phyloP scores from a whole-genome alignment of 2,113 vertebrate genomes.

The Ellobius talpinus region DNA sequence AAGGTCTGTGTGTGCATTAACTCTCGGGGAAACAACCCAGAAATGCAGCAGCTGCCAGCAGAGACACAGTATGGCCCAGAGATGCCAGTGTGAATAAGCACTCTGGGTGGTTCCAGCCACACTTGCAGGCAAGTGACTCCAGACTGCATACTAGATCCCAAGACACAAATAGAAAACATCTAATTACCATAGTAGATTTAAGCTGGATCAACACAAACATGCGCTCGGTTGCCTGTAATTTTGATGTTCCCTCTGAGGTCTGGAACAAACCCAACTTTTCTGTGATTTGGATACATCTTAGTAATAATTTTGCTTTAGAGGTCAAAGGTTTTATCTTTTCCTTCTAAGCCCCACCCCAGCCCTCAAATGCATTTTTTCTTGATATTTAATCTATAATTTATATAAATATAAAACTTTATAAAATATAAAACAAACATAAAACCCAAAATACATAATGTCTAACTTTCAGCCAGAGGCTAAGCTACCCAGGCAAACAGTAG shows the following conservation, averaged over 20 bases:
- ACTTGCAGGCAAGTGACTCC: neutral
- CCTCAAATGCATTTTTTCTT: slow-evolving; percentile 28
- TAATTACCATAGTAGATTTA: slow-evolving; percentile 72
- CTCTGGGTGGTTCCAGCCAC: neutral
- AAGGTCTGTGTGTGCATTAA: neutral
- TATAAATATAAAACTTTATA: slow-evolving; percentile 68
- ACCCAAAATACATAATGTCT: slow-evolving; percentile 49
- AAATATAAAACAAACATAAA: slow-evolving; percentile 61
- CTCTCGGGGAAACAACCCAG: slow-evolving; percentile 5
- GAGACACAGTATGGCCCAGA: neutral
- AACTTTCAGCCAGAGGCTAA: slow-evolving; percentile 64
- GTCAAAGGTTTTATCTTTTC: slow-evolving; percentile 47
- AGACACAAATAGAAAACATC: slow-evolving; percentile 64
- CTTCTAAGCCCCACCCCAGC: neutral
- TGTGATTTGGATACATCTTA: slow-evolving; percentile 46
- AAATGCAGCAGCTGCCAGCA: neutral
- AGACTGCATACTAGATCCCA: slow-evolving; percentile 17
- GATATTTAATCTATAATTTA: slow-evolving; percentile 56
- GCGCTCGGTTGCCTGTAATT: slow-evolving; percentile 65
- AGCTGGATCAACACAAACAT: slow-evolving; percentile 65
- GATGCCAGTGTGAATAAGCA: neutral
- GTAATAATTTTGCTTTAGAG: slow-evolving; percentile 61
- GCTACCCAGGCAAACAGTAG: slow-evolving; percentile 20
- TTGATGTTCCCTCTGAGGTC: slow-evolving; percentile 67
- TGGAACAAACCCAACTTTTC: slow-evolving; percentile 63